Conservation (phyloP, 2,113 vertebrate species). For the Cyanistes caeruleus region DNA sequence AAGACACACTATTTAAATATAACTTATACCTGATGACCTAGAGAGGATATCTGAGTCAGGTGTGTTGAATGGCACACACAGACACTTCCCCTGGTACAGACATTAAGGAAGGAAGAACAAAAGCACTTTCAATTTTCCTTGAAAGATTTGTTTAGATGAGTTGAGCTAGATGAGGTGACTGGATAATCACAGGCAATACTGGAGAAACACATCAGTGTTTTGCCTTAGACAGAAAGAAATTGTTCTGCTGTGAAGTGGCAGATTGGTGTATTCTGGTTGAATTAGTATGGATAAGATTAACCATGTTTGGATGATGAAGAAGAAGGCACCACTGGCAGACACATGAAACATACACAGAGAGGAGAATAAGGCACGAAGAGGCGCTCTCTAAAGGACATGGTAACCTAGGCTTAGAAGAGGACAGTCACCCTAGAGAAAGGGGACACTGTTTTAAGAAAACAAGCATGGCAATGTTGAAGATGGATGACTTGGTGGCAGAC, state of each 20-base stretch:
- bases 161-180: background rate
- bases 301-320: background rate
- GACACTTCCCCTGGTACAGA: background rate
- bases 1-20: background rate
- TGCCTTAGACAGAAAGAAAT: background rate
- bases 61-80: background rate
- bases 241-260: background rate
- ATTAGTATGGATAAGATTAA: background rate
- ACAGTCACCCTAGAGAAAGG: background rate
- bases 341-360: background rate
- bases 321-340: background rate
- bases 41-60: background rate
- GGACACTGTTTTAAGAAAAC: background rate
- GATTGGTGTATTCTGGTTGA: background rate
- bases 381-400: background rate
- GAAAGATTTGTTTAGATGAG: background rate
- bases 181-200: background rate
- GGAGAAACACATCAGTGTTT: background rate
- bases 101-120: background rate
- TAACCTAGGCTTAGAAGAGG: background rate
- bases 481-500: background rate
- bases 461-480: background rate
- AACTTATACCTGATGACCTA: background rate
- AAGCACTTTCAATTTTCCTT: background rate
- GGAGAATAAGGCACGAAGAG: background rate